Percentiles rank a stretch among this genome's conserved stretches.
Evolutionary conservation across 2,888 invertebrate species (phyloP).

Genomic region (Cheilosia impressa): DNA sequence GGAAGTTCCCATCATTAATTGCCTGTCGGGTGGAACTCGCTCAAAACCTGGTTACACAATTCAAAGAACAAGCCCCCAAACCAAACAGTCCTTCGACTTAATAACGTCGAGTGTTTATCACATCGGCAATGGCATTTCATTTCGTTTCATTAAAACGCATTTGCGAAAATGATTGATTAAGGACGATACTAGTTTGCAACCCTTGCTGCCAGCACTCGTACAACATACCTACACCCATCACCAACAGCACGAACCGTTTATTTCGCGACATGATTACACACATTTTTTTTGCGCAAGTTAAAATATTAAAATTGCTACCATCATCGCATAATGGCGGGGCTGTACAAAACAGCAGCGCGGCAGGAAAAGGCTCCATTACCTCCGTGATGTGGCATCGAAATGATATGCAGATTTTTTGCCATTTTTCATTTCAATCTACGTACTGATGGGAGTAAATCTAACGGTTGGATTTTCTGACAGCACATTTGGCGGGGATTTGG

Average conservation of each 20-base stretch:
- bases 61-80: constrained; percentile 33
- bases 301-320: constrained; percentile 72
- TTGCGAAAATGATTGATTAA: constrained; percentile 71
- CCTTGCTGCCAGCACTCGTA: constrained; percentile 19
- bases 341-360: constrained; percentile 54
- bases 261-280: constrained; percentile 48
- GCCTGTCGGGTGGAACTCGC: constrained; percentile 58
- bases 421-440: constrained; percentile 71
- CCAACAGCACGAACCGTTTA: constrained; percentile 55
- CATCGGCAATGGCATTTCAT: constrained; percentile 60
- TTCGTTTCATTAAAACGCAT: constrained; percentile 64
- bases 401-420: constrained; percentile 75
- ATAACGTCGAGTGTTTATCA: constrained; percentile 49
- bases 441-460: constrained; percentile 33
- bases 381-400: constrained; percentile 64
- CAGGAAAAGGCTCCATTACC: constrained; percentile 72
- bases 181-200: constrained; percentile 52
- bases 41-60: constrained; percentile 55
- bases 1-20: constrained; percentile 57
- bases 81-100: constrained; percentile 44
- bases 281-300: constrained; percentile 43
- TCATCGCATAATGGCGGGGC: constrained; percentile 73
- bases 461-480: constrained; percentile 55
- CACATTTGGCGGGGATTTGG: constrained; percentile 46
- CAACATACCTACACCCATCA: constrained; percentile 40